Evolutionary conservation across 2,888 invertebrate species (phyloP), one percentile per base, ranked within the genome.

Genomic region (Leptinotarsa rubiginosa): DNA sequence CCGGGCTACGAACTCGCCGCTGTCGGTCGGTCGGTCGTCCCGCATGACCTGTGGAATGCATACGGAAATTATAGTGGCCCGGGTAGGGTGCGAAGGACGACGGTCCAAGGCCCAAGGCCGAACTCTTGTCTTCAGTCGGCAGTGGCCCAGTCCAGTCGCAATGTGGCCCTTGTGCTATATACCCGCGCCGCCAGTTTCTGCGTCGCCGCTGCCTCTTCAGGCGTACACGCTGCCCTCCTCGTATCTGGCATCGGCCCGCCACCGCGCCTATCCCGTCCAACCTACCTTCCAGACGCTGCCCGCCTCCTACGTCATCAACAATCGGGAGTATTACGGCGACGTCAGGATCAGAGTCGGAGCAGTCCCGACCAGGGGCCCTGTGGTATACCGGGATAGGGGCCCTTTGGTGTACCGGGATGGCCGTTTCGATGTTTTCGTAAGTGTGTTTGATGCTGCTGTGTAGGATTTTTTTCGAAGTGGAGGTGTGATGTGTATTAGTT

Each of bases 131-230:
- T 47, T 20, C 47, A 5, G 73, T 20, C 56, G 52, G 49, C 50
- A 50, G 52, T 68, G 49, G 62, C 18, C 56, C 47, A 31, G 65
- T 65, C 73, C 80, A 83, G 83, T 84, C 82, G 85, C 84, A 84
- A 85, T 86, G 86, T 87, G 85, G 86, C 86, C 86, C 85, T 85
- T 86, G 85, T 87, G 87, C 83, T 86, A 87, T 82, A 85, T 87
- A 82, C 81, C 83, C 75, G 83, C 85, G 67, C 78, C 80, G 47
- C 74, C 77, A 3, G 50, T 41, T 41, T 41, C 50, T 15, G 50
- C 50, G n/a, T n/a, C 50, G 50, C 50, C 15, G 50, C 47, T 76
- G 75, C 65, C 76, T 22, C 78, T 84, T 75, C 84, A 84, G 78
- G 85, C 86, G 78, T 85, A 84, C 77, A 86, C 86, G 62, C 78